Conservation (phyloP, 2,888 invertebrate species). For the Onthophagus sagittarius region DNA sequence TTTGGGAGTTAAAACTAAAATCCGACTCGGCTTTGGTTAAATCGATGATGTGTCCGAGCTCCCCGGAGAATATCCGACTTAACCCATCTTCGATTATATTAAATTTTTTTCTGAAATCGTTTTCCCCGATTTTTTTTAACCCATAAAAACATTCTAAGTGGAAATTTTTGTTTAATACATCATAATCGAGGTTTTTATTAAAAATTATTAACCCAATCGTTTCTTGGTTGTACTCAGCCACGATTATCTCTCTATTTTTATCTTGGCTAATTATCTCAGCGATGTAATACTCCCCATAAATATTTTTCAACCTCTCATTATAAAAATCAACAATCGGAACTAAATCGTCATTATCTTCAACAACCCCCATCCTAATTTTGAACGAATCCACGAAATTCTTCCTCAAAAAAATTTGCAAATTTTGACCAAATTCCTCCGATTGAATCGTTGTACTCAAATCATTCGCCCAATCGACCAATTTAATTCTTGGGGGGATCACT, state of each 20-base stretch:
- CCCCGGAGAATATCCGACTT: too few species aligned
- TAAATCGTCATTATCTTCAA: slow-evolving; percentile 73
- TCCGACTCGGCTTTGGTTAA: too few species aligned
- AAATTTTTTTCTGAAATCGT: neutral
- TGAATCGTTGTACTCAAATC: slow-evolving; percentile 35
- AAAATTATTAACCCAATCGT: slow-evolving; percentile 61
- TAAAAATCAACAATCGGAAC: slow-evolving; percentile 58
- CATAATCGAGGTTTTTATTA: slow-evolving; percentile 57
- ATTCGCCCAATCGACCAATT: slow-evolving; percentile 38
- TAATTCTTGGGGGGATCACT: slow-evolving; percentile 50
- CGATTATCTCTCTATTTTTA: slow-evolving; percentile 52
- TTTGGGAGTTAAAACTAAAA: too few species aligned
- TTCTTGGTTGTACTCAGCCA: slow-evolving; percentile 52
- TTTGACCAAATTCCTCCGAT: slow-evolving; percentile 34
- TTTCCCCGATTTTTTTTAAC: slow-evolving; percentile 49
- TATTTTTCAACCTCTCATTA: slow-evolving; percentile 50
- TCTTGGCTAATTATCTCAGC: slow-evolving; percentile 59
- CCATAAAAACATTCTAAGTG: slow-evolving; percentile 58
- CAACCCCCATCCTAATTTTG: slow-evolving; percentile 60
- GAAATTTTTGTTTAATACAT: slow-evolving; percentile 57
- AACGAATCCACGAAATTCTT: slow-evolving; percentile 39
- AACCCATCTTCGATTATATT: too few species aligned
- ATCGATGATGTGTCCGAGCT: too few species aligned
- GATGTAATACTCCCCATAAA: slow-evolving; percentile 65
- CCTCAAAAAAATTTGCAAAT: slow-evolving; percentile 40